Evolutionary conservation across 1,140 invertebrate genomes (phyloP), one percentile per base, ranked within the genome.

Genomic region (Drosophila nebulosa): DNA sequence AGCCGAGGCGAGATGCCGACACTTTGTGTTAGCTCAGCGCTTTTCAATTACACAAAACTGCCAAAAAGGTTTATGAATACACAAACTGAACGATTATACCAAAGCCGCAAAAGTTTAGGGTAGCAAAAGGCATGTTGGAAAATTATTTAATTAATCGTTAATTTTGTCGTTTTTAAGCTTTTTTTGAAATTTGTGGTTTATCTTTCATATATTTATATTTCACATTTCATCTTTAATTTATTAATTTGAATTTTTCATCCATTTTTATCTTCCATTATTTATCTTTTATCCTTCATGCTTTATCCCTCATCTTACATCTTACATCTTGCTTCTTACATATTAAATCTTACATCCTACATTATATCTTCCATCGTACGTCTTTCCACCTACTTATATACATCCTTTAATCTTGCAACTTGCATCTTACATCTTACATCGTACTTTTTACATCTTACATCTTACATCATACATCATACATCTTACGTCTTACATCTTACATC

Each of bases 11-110:
- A 22, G 50, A 22, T 18, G 22, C 24, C 27, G 26, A 14, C 52
- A 32, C 26, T 39, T 58, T 58, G 56, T 32, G 16, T 58, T 58
- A 18, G 56, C 62, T 78, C 69, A 59, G 61, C 57, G 63, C 65
- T 74, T 83, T 81, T 74, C 79, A 81, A 78, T 83, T 81, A 83
- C 71, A 74, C 46, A 35, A 39, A 69, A 69, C 68, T 46, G 58
- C 65, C 60, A 65, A 65, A 63, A 67, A 74, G 36, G 71, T 70
- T 78, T 67, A 72, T 77, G 63, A 58, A 65, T 52, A 52, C 53
- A 36, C 62, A 55, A 55, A 57, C 70, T 30, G 65, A 59, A 63
- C 55, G 46, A 30, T 59, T 59, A 59, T 59, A 9, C 35, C 21
- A 12, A 39, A n/a, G 9, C 21, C 22, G 26, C 36, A 30, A 22